phyloP scores from a whole-genome alignment of 1,140 invertebrate genomes.

The Akabosia matsudoensis region DNA sequence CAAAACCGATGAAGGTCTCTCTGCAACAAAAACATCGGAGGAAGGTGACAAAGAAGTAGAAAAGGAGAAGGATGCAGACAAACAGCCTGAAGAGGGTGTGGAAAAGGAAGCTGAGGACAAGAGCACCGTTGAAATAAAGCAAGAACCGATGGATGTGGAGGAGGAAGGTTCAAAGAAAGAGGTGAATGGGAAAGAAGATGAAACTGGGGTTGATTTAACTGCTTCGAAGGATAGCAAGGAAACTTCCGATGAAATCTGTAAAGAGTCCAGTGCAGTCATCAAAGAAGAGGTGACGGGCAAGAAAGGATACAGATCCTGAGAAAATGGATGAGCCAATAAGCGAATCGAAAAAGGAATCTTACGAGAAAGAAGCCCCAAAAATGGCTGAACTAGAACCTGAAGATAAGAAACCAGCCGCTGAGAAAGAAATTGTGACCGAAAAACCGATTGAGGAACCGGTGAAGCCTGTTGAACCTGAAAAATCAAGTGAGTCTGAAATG shows the following conservation, averaged over 20 bases:
- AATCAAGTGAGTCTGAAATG: slow-evolving; percentile 23
- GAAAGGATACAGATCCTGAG: slow-evolving; percentile 31
- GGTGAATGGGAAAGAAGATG: slow-evolving; percentile 47
- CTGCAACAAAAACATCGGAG: background rate
- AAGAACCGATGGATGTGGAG: slow-evolving; percentile 17
- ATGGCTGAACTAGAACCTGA: slow-evolving; percentile 28
- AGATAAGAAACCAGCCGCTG: slow-evolving; percentile 23
- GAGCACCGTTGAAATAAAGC: background rate
- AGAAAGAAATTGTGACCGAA: slow-evolving; percentile 31
- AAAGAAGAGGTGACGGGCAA: slow-evolving; percentile 28
- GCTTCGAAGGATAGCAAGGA: no score
- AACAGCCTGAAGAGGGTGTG: slow-evolving; percentile 40
- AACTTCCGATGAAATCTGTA: no score
- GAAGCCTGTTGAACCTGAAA: background rate
- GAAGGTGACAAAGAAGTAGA: slow-evolving; percentile 49
- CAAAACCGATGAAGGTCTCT: no score
- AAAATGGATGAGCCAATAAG: slow-evolving; percentile 5
- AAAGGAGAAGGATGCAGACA: slow-evolving; percentile 42
- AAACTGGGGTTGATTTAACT: slow-evolving; percentile 44
- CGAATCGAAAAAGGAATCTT: slow-evolving; percentile 38
- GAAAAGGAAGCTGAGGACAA: slow-evolving; percentile 32
- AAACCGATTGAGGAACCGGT: background rate
- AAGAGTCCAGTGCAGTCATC: slow-evolving; percentile 25
- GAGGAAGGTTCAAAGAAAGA: slow-evolving; percentile 45
- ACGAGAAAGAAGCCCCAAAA: slow-evolving; percentile 28